Percentiles rank a stretch among this genome's conserved stretches.
phyloP scores from a whole-genome alignment of 92 coral and sea anemone genomes.

The Siderastrea radians region DNA sequence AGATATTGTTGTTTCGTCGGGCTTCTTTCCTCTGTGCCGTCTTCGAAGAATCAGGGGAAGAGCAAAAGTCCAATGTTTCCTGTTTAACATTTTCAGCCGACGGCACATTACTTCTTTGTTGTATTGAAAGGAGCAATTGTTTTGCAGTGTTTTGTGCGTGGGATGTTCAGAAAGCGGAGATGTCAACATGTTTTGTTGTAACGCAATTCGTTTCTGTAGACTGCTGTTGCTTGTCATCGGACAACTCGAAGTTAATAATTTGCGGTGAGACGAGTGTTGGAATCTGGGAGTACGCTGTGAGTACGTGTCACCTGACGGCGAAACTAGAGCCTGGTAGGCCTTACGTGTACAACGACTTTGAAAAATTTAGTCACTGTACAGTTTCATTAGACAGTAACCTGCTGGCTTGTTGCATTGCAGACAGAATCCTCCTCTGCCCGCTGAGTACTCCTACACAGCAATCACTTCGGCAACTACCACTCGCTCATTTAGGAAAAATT shows the following conservation, averaged over 20 bases:
- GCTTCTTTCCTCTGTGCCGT: background rate
- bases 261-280: background rate
- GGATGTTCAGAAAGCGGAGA: background rate
- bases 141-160: background rate
- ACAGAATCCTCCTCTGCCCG: background rate
- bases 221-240: background rate
- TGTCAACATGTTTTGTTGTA: background rate
- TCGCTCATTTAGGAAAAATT: conserved; percentile 38
- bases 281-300: background rate
- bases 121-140: background rate
- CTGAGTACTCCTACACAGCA: background rate
- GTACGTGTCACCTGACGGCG: background rate
- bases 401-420: conserved; percentile 15
- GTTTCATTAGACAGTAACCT: background rate
- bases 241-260: background rate
- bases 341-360: background rate
- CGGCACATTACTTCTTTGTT: conserved; percentile 12
- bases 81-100: background rate
- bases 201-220: background rate
- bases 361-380: background rate
- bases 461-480: conserved; percentile 16
- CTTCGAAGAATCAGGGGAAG: background rate
- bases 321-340: background rate
- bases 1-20: no score
- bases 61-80: background rate